phyloP scores from a whole-genome alignment of 30 jellyfish, hydroid and myxozoan species.

The Euphysa ruthae region DNA sequence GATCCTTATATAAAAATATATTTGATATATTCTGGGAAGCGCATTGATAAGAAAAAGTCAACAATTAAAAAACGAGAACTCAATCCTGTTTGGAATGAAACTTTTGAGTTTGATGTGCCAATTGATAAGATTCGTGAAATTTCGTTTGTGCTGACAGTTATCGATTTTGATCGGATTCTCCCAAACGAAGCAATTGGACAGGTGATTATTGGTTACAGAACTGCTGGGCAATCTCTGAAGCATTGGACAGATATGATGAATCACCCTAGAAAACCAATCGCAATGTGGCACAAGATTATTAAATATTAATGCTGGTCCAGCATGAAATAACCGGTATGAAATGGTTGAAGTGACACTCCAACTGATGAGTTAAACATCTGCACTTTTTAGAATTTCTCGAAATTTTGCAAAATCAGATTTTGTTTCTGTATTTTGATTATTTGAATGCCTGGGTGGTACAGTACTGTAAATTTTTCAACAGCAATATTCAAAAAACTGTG shows the following conservation, averaged over 20 bases:
- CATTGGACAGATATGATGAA: conserved; percentile 97
- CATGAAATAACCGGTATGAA: too few species aligned
- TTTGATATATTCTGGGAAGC: conserved; percentile 62
- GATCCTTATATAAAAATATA: conserved; percentile 79
- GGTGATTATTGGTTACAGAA: conserved; percentile 73
- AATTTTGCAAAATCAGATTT: too few species aligned
- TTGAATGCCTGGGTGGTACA: too few species aligned
- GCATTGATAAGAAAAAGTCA: conserved; percentile 81
- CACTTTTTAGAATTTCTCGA: too few species aligned
- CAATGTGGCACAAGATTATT: conserved; percentile 86
- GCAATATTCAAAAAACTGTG: too few species aligned
- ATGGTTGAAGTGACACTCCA: too few species aligned
- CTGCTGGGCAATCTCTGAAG: conserved; percentile 77
- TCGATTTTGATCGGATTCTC: conserved; percentile 72
- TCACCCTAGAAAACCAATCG: conserved; percentile 67
- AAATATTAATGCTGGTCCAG: conserved; percentile 33
- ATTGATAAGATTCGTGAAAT: conserved; percentile 77
- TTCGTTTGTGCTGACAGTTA: conserved; percentile 72
- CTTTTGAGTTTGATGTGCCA: conserved; percentile 75
- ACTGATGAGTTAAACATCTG: too few species aligned
- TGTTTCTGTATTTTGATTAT: too few species aligned
- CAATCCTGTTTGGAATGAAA: conserved; percentile 86
- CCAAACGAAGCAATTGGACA: conserved; percentile 79
- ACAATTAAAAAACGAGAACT: conserved; percentile 40
- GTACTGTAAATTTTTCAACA: too few species aligned